Evolutionary conservation across 1,140 invertebrate species (phyloP), one percentile per base, ranked within the genome.

Genomic region (Penaeus chinensis): DNA sequence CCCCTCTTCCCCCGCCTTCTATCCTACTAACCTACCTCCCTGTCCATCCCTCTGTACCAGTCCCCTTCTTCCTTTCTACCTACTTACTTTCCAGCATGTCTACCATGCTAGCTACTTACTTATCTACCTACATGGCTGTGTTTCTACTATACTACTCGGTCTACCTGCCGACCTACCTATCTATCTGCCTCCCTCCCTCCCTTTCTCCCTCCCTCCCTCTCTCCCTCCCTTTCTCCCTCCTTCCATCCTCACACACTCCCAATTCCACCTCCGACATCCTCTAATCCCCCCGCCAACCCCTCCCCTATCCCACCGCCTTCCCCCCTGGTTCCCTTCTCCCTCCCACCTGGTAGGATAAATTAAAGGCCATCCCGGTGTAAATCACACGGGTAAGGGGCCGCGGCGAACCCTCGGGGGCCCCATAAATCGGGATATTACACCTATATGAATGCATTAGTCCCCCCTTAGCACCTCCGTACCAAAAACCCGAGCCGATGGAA

Each of bases 341-440:
- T 54, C 54, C 66, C 66, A 65, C 65, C 47, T 65, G 65, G n/a
- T 20, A n/a, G n/a, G 24, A 69, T 47, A 62, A 84, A 84, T 84
- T 74, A 84, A 47, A 74, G 65, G 82, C 60, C 82, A 69, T 54
- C 54, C 54, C 54, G 54, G 54, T 54, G 54, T 54, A 54, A 54
- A 54, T 54, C 54, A 54, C 54, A 54, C 54, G 54, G 54, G 54
- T 47, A 54, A 62, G 69, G 71, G 42, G 18, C 65, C 83, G 69
- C 62, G 16, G 24, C 42, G 42, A 32, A n/a, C 71, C 71, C 42
- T 27, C 18, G n/a, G 66, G 84, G 84, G 63, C 37, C 37, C 82
- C 62, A 85, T 85, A 85, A 85, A 85, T 80, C 37, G 84, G 77
- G 71, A 85, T 85, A 85, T 85, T 85, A 85, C 84, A 80, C 84